Evolutionary conservation across 1,140 invertebrate genomes (phyloP).

Genomic region (Drepana arcuata): DNA sequence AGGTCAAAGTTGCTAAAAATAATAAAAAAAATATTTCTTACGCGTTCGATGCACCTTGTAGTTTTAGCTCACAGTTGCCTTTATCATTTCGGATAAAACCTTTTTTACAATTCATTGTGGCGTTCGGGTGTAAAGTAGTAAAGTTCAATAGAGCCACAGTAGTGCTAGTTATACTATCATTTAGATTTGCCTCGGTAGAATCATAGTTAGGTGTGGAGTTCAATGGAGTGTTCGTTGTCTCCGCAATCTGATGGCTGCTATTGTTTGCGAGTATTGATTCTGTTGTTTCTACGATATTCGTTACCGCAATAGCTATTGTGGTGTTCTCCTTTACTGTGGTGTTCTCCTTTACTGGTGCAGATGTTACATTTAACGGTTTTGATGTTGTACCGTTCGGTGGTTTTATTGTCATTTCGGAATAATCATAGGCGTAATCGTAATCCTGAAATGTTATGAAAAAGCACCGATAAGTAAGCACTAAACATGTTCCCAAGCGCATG

Average conservation of each 20-base stretch:
- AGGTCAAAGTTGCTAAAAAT: no score
- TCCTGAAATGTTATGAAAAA: slow-evolving; percentile 57
- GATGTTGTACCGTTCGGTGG: slow-evolving; percentile 57
- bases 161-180: background rate
- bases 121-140: background rate
- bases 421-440: slow-evolving; percentile 75
- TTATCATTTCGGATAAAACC: slow-evolving; percentile 54
- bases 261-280: no score
- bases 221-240: no score
- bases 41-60: slow-evolving; percentile 49
- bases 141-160: background rate
- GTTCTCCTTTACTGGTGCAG: slow-evolving; percentile 25
- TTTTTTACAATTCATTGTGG: slow-evolving; percentile 37
- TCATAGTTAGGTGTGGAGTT: no score
- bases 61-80: slow-evolving; percentile 56
- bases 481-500: slow-evolving; percentile 1
- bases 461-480: slow-evolving; percentile 5
- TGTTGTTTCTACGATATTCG: no score
- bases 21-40: no score
- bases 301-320: no score
- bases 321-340: no score
- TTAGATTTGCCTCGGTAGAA: no score
- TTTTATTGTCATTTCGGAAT: slow-evolving; percentile 74
- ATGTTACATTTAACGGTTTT: slow-evolving; percentile 44
- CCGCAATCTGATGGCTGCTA: no score